These are phyloP conservation scores for Pimephales promelas DNA, from an alignment of 2,113 vertebrate species.

Conservation along the genomic window DNA sequence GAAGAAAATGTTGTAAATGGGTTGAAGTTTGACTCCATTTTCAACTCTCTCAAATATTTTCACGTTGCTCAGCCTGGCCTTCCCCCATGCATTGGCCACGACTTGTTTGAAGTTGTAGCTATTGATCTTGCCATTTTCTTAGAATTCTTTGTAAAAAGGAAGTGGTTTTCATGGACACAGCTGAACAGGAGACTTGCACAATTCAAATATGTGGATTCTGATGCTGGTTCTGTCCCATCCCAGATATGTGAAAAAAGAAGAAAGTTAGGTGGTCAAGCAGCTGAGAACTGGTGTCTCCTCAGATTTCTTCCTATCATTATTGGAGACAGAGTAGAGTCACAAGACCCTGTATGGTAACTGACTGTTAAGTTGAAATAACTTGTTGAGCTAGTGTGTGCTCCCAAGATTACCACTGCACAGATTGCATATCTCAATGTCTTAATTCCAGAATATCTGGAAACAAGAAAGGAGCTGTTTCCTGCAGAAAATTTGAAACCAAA, in stretches of 20 bases:
- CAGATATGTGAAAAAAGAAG: constrained; percentile 34
- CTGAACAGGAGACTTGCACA: constrained; percentile 37
- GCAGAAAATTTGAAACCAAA: too few relatives aligned
- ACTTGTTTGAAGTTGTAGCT: constrained; percentile 43
- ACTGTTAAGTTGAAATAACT: constrained; percentile 46
- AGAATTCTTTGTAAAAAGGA: constrained; percentile 33
- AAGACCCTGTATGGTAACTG: constrained; percentile 47
- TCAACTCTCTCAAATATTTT: constrained; percentile 41
- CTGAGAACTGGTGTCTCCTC: constrained; percentile 49
- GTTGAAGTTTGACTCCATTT: constrained; percentile 48
- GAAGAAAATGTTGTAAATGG: neutral
- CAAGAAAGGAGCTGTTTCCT: too few relatives aligned
- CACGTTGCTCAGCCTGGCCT: constrained; percentile 6
- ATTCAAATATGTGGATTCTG: constrained; percentile 37
- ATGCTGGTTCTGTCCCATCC: constrained; percentile 25
- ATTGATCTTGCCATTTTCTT: constrained; percentile 38
- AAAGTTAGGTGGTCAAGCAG: constrained; percentile 52
- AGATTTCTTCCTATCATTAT: constrained; percentile 50
- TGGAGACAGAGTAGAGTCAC: constrained; percentile 37
- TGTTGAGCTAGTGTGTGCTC: constrained; percentile 49
- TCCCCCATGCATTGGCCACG: neutral
- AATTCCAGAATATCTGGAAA: too few relatives aligned
- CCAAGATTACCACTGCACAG: constrained; percentile 31
- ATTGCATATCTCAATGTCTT: constrained; percentile 24
- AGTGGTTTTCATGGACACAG: constrained; percentile 39